These are phyloP conservation scores for Hippocampus mohnikei DNA, from an alignment of 2,113 vertebrate genomes.

Conservation along the genomic window DNA sequence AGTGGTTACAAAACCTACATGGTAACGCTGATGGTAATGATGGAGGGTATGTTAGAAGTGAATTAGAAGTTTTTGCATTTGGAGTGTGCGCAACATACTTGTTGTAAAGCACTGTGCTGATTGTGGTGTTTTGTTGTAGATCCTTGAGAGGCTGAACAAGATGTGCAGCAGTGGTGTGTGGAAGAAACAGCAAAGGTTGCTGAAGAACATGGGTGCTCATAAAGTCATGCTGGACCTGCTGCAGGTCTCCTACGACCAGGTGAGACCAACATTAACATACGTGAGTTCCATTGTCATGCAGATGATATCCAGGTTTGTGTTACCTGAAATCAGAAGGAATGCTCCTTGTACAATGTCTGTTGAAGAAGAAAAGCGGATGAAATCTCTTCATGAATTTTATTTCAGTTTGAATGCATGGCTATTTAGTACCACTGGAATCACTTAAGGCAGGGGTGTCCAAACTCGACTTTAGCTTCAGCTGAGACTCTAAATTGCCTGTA, in stretches of 20 bases:
- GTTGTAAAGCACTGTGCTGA: neutral
- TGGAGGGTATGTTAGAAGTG: neutral
- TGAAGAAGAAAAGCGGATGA: too few relatives aligned
- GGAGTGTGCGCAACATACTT: neutral
- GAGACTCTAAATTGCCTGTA: too few relatives aligned
- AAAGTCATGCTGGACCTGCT: constrained; percentile 98
- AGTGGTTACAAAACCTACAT: neutral
- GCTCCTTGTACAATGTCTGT: too few relatives aligned
- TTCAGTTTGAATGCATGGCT: too few relatives aligned
- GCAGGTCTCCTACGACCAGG: constrained; percentile 95
- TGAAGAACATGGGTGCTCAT: constrained; percentile 98
- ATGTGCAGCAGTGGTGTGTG: constrained; percentile 91
- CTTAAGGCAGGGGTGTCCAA: too few relatives aligned
- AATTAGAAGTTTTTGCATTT: neutral
- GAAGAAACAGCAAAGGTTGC: constrained; percentile 93
- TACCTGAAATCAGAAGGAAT: neutral
- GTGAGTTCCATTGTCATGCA: neutral
- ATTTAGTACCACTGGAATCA: neutral
- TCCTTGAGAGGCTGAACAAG: constrained; percentile 89
- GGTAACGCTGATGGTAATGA: neutral
- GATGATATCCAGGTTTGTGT: neutral
- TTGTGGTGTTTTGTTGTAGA: constrained; percentile 64
- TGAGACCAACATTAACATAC: constrained; percentile 35
- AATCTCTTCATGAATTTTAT: too few relatives aligned
- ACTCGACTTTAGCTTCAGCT: too few relatives aligned